phyloP scores from a whole-genome alignment of 2,797 vertebrate species.

The Mormyrus proboscirostris region DNA sequence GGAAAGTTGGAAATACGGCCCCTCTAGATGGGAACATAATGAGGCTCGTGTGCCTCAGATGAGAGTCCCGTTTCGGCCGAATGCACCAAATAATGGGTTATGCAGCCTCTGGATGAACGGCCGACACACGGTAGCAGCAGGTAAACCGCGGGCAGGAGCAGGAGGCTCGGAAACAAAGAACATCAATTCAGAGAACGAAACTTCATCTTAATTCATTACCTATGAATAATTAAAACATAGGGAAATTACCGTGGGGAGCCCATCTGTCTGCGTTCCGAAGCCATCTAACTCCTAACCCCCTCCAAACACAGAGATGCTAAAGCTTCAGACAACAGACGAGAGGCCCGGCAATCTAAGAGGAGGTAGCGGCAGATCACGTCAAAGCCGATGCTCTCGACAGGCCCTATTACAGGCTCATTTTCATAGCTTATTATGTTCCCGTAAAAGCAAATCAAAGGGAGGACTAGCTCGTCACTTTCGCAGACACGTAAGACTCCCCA shows the following conservation, averaged over 20 bases:
- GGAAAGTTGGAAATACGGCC: neutral
- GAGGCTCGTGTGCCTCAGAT: constrained; percentile 53
- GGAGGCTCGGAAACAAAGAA: constrained; percentile 56
- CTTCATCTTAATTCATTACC: constrained; percentile 53
- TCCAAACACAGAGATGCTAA: neutral
- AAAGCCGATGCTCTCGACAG: neutral
- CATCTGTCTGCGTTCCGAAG: neutral
- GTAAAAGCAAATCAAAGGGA: constrained; percentile 19
- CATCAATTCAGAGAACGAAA: constrained; percentile 43
- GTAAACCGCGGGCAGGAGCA: constrained; percentile 51
- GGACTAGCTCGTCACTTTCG: neutral
- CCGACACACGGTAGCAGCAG: constrained; percentile 56
- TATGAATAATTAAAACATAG: constrained; percentile 40
- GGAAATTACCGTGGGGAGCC: neutral
- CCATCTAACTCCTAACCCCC: neutral
- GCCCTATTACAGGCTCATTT: constrained; percentile 1
- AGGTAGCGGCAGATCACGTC: neutral
- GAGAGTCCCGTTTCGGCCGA: constrained; percentile 66
- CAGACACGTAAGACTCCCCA: neutral
- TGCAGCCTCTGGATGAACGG: constrained; percentile 64
- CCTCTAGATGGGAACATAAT: constrained; percentile 40
- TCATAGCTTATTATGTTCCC: constrained; percentile 21
- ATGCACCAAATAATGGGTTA: constrained; percentile 68
- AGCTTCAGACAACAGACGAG: constrained; percentile 30
- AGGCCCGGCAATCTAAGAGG: constrained; percentile 34